These are phyloP conservation scores for Calameuta pallipes DNA, from an alignment of 2,888 invertebrate species.

Conservation along the genomic window DNA sequence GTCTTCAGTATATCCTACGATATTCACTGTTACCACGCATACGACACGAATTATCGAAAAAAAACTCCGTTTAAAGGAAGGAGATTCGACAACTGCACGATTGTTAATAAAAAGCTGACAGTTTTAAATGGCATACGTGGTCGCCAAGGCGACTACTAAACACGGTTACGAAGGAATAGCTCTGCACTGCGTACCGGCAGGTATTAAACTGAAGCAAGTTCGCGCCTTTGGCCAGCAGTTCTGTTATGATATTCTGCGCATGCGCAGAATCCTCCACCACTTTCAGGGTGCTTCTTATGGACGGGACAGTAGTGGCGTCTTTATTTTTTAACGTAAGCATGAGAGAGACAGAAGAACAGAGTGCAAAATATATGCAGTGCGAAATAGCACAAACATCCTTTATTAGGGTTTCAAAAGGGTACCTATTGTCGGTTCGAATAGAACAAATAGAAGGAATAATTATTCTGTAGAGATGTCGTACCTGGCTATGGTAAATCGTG, in stretches of 20 bases:
- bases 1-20: neutral
- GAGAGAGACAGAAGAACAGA: neutral
- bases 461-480: too few relatives aligned
- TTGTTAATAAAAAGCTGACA: neutral
- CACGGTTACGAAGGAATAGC: too few relatives aligned
- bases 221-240: neutral
- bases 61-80: neutral
- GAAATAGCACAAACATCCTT: neutral
- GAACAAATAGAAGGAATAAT: neutral
- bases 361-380: neutral
- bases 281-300: neutral
- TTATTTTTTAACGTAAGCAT: neutral
- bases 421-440: neutral
- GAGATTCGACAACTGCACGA: neutral
- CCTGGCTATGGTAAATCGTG: neutral
- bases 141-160: neutral
- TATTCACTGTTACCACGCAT: neutral
- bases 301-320: neutral
- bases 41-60: neutral
- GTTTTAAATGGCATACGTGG: neutral
- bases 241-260: neutral
- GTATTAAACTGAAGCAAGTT: slow-evolving; percentile 3
- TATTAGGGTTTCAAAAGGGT: neutral
- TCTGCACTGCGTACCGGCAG: neutral
- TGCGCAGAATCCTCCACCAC: neutral